Base-by-base conservation (phyloP, 2,888 invertebrate species). In the Tholera decimalis region DNA sequence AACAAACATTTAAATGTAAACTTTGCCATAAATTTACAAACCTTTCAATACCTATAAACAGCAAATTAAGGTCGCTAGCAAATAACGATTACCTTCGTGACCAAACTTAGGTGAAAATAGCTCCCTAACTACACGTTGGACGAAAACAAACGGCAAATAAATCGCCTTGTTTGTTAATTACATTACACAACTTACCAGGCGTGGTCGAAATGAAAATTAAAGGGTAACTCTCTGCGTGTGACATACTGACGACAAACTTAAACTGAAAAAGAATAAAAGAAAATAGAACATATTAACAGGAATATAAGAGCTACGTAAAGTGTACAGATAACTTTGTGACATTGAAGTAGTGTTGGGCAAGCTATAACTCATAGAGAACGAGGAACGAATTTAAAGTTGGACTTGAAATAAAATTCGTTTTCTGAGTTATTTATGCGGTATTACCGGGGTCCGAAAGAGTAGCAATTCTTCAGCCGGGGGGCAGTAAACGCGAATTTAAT, bases 141-240 rank as follows among this genome's bases (percentile, higher is more conserved):
- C 56, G 62, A 66, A 64, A 80, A 78, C 59, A 73, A 65, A 55
- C 37, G 68, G 54, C 54, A 62, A 78, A 79, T 79, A 81, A 79
- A 79, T 79, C 79, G 76, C 67, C 64, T 43, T 73, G 79, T 72
- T 81, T 81, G 79, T 81, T 79, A 81, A 79, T 79, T 81, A 79
- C 66, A 61, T 79, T 61, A 80, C 68, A 73, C 63, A 70, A 75
- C 67, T 77, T 80, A 55, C 71, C 65, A 47, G 74, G 80, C 69
- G 81, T 80, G 81, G 80, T 69, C 67, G 58, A 77, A 77, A 77
- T 77, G 76, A 77, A 77, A 77, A 79, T 79, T 79, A 79, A 79
- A 72, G 80, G 80, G 77, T 61, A 51, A 67, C 77, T 79, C 77
- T 79, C 80, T 79, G 79, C 77, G 66, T 75, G 77, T 72, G 79